Base-by-base conservation (phyloP, 2,113 vertebrate species). In the Festucalex cinctus region DNA sequence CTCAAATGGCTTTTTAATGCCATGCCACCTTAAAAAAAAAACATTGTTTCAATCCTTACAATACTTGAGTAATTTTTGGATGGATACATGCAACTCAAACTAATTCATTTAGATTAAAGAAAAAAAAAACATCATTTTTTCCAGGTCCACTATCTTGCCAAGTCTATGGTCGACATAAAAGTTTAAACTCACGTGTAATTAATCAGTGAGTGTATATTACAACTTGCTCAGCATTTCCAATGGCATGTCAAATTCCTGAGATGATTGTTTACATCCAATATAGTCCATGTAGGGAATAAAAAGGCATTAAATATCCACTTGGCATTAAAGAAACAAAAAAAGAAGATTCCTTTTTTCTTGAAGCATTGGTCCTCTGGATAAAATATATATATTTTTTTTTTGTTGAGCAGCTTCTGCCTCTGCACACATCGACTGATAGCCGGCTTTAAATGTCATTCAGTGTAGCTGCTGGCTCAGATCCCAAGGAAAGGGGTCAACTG, bases 371-470 rank as follows among this genome's bases (percentile, higher is more conserved):
- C 70, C 68, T 74, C 62, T 72, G 64, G 79, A 80, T 83, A 61
- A 70, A 68, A 70, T 46, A 68, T 43, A 71, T 71, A 6, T n/a
- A 22, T 22, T 65, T 82, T 51, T n/a, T 51, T 22, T 63, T 82
- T 51, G 75, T 73, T 77, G 35, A 78, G 77, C 83, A 86, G 88
- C 84, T 83, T 80, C 78, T 83, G 80, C 59, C 64, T 80, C 75
- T 70, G 78, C 75, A 74, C 79, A 74, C 75, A 48, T 74, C 17
- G 39, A 54, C 73, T 69, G 76, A 71, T 85, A 20, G 9, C 62
- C 37, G 53, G 87, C 77, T 81, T 85, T 79, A 83, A 82, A 85
- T 88, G 78, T 74, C 83, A 84, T 70, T 71, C 77, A 78, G 49
- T 78, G 70, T 74, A 78, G 82, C 75, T 82, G 81, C 70, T 84